Conservation (phyloP, 2,888 invertebrate species). For the Rotaria sp. region DNA sequence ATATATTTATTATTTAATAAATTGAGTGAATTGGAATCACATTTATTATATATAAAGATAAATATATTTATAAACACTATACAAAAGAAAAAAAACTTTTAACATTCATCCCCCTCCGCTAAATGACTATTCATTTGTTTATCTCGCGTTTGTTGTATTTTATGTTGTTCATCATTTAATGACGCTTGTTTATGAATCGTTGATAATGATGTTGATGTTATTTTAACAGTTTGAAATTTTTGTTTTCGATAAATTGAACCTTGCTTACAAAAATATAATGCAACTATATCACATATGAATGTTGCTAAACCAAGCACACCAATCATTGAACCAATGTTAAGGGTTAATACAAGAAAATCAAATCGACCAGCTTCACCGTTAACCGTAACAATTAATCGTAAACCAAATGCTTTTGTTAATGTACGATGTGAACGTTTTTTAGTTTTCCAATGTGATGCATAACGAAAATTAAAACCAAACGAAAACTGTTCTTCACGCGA, state of each 20-base stretch:
- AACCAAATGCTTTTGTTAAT: constrained; percentile 57
- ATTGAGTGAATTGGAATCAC: background rate
- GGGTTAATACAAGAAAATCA: constrained; percentile 55
- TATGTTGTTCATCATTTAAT: background rate
- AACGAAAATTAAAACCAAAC: constrained; percentile 39
- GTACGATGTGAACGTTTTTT: constrained; percentile 48
- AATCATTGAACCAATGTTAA: constrained; percentile 58
- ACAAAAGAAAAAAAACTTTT: background rate
- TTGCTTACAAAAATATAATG: constrained; percentile 9
- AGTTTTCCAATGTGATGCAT: constrained; percentile 43
- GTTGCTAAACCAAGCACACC: constrained; percentile 57
- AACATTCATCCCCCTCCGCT: background rate
- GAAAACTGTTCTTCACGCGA: constrained; percentile 20
- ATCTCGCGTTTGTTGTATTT: background rate
- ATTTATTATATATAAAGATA: background rate
- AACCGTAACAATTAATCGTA: constrained; percentile 57
- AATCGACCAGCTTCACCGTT: constrained; percentile 58
- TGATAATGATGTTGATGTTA: background rate
- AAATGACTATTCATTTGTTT: constrained; percentile 2
- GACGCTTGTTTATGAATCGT: background rate
- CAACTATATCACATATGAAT: constrained; percentile 56
- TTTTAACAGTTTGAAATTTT: constrained; percentile 17
- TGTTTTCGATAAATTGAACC: constrained; percentile 3
- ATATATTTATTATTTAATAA: background rate
- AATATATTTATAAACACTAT: background rate